Base-by-base conservation (phyloP, 1,140 invertebrate genomes). In the Drosophila asahinai region DNA sequence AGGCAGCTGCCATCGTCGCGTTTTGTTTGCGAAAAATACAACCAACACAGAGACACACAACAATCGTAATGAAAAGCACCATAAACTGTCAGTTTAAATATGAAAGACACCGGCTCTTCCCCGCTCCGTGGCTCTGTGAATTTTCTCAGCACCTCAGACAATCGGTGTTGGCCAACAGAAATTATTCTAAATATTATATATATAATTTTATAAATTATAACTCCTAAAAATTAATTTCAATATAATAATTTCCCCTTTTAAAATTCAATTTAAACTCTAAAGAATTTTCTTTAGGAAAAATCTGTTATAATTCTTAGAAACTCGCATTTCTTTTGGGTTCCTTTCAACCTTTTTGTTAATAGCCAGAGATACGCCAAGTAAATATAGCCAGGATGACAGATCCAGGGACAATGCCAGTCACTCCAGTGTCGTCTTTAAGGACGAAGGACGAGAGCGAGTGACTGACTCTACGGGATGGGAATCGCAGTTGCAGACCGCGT, bases 1-100 rank as follows among this genome's bases (percentile, higher is more conserved):
- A 47, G 59, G 30, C 64, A 64, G 33, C 68, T 45, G 65, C 38
- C 38, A 33, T 64, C 25, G 66, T 15, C 14, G 54, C 27, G 63
- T 60, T 83, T 65, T 80, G 84, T 77, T 83, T 83, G 83, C 66
- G 55, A 57, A 59, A 80, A 83, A 77, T 77, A 83, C 87, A 89
- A 78, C 77, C 54, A 68, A 78, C 84, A 75, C 74, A 80, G 22
- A 49, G 40, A 82, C 80, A 72, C 5, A 87, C 75, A 81, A 61
- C 58, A 87, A 89, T 89, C 78, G 81, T 89, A 89, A 89, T 89
- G 84, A 89, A 90, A 89, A 89, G 84, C 81, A 79, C 84, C 89
- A 89, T 89, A 89, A 89, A 84, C 81, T 89, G 84, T 89, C 84
- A 90, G 84, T 90, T 89, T 84, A 89, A 89, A 89, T 89, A 89